Evolutionary conservation across 2,113 vertebrate species (phyloP), one percentile per base, ranked within the genome.

Genomic region (Spheniscus mendiculus): DNA sequence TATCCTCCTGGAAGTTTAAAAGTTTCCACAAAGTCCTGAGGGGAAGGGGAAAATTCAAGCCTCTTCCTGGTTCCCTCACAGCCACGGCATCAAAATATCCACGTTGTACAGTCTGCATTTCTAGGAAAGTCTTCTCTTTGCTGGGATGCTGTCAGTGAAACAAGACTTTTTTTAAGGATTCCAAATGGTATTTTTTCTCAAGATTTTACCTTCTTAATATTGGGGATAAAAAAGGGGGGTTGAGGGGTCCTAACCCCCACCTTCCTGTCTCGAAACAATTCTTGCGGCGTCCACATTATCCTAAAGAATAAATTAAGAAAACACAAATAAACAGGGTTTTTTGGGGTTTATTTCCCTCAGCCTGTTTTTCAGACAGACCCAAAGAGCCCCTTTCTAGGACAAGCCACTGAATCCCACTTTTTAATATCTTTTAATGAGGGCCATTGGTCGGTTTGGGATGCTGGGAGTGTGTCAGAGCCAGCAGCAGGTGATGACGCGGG

Each of bases 91-190:
- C 82, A 22, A 10, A 49, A 40, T 15, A 15, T 2, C 71, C 42
- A 4, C 0, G 0, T 36, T 40, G 16, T 18, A 2, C 34, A 6
- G 11, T 5, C 77, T 34, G 80, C 4, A 3, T 38, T 84, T 30
- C 84, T 21, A 34, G 50, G 55, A 8, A 23, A 13, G 9, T 3
- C 15, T 40, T 30, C 50, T 67, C 56, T 58, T 36, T n/a, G 47
- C 66, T 67, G 10, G 62, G 23, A 11, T 50, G 45, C 8, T 45
- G 26, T 11, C 47, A 5, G 23, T 13, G 16, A 38, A 62, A n/a
- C 62, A n/a, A 3, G 23, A 1, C 16, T 40, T 13, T 38, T 21
- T 49, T 10, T 12, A 55, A 52, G 71, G 71, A 21, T 56, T 50
- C 23, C 27, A n/a, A 0, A 3, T 2, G 1, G 0, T 19, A 4